Conservation (phyloP, 2,797 vertebrate genomes). For the Dallia pectoralis region DNA sequence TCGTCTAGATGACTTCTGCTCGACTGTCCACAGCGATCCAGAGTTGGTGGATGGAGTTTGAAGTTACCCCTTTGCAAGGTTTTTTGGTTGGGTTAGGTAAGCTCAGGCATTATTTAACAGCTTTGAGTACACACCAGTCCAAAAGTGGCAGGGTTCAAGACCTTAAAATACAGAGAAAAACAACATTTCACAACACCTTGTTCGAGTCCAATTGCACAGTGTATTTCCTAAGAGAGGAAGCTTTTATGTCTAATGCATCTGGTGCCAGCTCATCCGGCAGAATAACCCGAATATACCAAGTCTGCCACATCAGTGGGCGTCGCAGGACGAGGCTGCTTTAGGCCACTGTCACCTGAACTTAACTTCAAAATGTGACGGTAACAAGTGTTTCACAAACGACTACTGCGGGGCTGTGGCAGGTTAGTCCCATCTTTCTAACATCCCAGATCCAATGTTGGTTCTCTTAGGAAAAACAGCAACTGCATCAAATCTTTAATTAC, state of each 20-base stretch:
- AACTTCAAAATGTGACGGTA: slow-evolving; percentile 51
- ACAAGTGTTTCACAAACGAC: slow-evolving; percentile 31
- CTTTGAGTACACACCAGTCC: slow-evolving; percentile 7
- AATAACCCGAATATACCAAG: slow-evolving; percentile 58
- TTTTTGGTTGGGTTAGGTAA: slow-evolving; percentile 18
- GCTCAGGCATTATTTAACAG: slow-evolving; percentile 12
- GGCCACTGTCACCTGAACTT: slow-evolving; percentile 53
- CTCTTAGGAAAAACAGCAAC: neutral
- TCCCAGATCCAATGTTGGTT: neutral
- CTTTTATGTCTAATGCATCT: slow-evolving; percentile 8
- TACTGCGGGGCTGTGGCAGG: neutral
- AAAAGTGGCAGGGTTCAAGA: slow-evolving; percentile 17
- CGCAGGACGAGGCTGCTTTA: slow-evolving; percentile 43
- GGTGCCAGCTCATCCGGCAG: slow-evolving; percentile 29
- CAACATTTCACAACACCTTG: neutral
- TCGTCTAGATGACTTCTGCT: slow-evolving; percentile 28
- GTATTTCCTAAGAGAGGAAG: slow-evolving; percentile 1
- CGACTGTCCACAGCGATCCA: slow-evolving; percentile 28
- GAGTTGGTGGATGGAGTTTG: slow-evolving; percentile 40
- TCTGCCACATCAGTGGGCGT: slow-evolving; percentile 31
- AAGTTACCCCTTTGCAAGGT: slow-evolving; percentile 25
- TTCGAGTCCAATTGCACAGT: slow-evolving; percentile 11
- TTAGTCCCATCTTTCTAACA: neutral
- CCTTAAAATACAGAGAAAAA: slow-evolving; percentile 5
- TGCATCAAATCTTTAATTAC: neutral